These are phyloP conservation scores for Hydrozoanthus gracilis DNA, from an alignment of 92 coral and sea anemone genomes.

Conservation along the genomic window DNA sequence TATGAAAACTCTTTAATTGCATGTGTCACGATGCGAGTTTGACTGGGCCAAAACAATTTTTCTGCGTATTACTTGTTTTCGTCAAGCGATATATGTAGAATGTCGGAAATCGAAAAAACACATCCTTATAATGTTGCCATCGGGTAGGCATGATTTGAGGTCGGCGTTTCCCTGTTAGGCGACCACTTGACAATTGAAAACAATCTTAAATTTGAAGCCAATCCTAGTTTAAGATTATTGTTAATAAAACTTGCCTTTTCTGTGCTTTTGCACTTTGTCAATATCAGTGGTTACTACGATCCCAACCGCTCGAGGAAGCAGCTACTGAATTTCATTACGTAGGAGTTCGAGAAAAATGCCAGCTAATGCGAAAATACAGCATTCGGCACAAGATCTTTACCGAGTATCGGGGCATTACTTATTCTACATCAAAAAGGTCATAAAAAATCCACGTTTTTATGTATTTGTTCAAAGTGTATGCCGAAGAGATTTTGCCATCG, in stretches of 20 bases:
- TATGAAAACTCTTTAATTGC: too few species aligned
- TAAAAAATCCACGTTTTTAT: background rate
- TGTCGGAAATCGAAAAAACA: too few species aligned
- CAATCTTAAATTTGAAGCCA: background rate
- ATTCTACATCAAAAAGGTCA: background rate
- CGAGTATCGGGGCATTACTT: background rate
- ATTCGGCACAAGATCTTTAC: background rate
- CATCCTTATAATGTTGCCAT: too few species aligned
- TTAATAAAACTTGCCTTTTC: too few species aligned
- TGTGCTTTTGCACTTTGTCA: background rate
- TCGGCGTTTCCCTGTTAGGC: too few species aligned
- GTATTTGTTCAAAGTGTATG: background rate
- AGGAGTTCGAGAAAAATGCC: background rate
- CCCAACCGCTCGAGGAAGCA: conserved; percentile 12
- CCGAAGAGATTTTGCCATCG: background rate
- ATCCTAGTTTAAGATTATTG: background rate
- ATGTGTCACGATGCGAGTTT: too few species aligned
- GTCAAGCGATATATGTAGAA: too few species aligned
- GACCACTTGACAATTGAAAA: background rate
- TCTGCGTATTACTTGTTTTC: too few species aligned
- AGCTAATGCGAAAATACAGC: background rate
- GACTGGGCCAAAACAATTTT: too few species aligned
- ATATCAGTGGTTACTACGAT: conserved; percentile 33
- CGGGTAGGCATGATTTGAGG: too few species aligned
- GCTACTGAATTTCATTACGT: conserved; percentile 15